Percentiles rank a stretch among this genome's conserved stretches.
Conservation (phyloP, 1,140 invertebrate species). For the Nixonia krombeini region DNA sequence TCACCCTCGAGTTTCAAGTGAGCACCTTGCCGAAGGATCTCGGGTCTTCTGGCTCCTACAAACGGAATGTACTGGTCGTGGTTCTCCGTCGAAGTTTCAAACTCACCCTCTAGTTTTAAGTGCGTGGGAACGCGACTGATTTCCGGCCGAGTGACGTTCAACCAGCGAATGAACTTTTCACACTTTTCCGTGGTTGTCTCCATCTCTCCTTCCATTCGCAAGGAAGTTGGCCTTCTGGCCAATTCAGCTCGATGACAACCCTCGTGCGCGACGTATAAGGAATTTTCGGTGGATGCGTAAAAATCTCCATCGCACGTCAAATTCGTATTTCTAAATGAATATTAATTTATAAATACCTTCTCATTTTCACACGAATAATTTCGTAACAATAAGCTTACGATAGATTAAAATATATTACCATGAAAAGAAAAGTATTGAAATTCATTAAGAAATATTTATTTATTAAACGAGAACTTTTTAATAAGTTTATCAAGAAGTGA, state of each 20-base stretch:
- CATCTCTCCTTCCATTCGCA: slow-evolving; percentile 72
- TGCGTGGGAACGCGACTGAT: slow-evolving; percentile 65
- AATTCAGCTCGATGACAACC: slow-evolving; percentile 66
- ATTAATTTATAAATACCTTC: not conserved
- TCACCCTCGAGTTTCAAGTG: slow-evolving; percentile 68
- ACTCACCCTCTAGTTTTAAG: slow-evolving; percentile 71
- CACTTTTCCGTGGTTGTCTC: slow-evolving; percentile 70
- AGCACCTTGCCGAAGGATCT: slow-evolving; percentile 60
- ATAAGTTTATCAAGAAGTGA: too few relatives aligned
- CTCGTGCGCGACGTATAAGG: slow-evolving; percentile 60
- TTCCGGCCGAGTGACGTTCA: slow-evolving; percentile 65
- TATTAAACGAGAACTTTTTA: not conserved
- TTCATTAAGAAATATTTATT: too few relatives aligned
- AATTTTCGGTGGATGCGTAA: slow-evolving; percentile 61
- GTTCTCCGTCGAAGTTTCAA: slow-evolving; percentile 71
- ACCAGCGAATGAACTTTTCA: slow-evolving; percentile 72
- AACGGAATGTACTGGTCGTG: slow-evolving; percentile 72
- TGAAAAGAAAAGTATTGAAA: too few relatives aligned
- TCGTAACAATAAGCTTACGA: too few relatives aligned
- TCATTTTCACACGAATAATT: too few relatives aligned
- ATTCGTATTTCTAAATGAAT: slow-evolving; percentile 35
- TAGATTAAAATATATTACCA: too few relatives aligned
- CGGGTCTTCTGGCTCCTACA: slow-evolving; percentile 60
- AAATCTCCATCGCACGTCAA: slow-evolving; percentile 54
- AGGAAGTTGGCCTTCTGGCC: slow-evolving; percentile 68